Conservation (phyloP, 2,888 invertebrate species). For the Melinaea marsaeus region DNA sequence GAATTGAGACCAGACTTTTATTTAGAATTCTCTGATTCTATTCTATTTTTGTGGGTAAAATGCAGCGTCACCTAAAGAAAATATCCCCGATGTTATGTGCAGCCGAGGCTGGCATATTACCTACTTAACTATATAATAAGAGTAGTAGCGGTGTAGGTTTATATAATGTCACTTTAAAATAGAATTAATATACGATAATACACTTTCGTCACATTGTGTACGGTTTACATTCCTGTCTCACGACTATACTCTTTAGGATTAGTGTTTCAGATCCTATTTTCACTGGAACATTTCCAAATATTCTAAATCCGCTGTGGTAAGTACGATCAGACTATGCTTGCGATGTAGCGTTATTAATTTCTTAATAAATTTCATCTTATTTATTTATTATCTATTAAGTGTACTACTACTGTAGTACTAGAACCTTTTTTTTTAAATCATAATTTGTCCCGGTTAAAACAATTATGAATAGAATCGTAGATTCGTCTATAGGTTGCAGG, state of each 20-base stretch:
- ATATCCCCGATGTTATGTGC: conserved; percentile 29
- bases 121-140: conserved; percentile 33
- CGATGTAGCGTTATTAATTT: conserved; percentile 38
- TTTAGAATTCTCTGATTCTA: too few species aligned
- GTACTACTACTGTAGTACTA: too few species aligned
- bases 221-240: conserved; percentile 9
- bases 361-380: conserved; percentile 28
- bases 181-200: conserved; percentile 1
- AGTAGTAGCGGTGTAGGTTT: conserved; percentile 27
- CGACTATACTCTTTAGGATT: not conserved
- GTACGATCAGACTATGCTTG: conserved; percentile 25
- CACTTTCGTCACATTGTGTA: not conserved
- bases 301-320: conserved; percentile 28
- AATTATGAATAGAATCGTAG: too few species aligned
- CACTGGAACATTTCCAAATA: conserved; percentile 39
- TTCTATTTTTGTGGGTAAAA: conserved; percentile 28
- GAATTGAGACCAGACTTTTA: too few species aligned
- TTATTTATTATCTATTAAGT: too few species aligned
- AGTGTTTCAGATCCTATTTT: conserved; percentile 19
- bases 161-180: conserved; percentile 16
- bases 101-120: conserved; percentile 32
- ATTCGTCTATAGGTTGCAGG: too few species aligned
- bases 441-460: too few species aligned
- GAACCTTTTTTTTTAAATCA: too few species aligned
- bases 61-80: conserved; percentile 29